A percentile compares a stretch with the other conserved stretches of the same genome.
Conservation (phyloP, 2,797 vertebrate species). For the Eulemur albifrons region DNA sequence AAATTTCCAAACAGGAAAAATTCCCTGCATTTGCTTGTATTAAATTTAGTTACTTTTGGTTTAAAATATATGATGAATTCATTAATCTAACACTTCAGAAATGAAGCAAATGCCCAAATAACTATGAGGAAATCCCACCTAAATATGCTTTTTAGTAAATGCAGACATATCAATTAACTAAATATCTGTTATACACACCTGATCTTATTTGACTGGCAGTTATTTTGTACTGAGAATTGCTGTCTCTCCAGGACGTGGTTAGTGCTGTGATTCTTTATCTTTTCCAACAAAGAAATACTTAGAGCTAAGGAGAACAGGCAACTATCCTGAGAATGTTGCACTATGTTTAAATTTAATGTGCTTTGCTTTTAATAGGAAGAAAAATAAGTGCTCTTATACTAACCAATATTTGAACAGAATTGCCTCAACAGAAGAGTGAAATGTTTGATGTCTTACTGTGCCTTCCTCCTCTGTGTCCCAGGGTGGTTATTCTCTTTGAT, state of each 20-base stretch:
- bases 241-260: neutral
- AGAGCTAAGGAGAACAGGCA: neutral
- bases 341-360: neutral
- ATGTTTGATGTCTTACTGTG: neutral
- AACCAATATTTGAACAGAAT: neutral
- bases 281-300: neutral
- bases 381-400: neutral
- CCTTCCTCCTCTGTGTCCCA: neutral
- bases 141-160: neutral
- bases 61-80: neutral
- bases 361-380: neutral
- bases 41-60: conserved; percentile 2
- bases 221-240: neutral
- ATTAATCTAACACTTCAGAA: neutral
- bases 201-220: neutral
- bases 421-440: neutral
- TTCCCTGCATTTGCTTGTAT: neutral
- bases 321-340: neutral
- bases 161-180: neutral
- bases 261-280: neutral
- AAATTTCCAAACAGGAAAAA: conserved; percentile 16
- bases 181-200: neutral
- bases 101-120: neutral
- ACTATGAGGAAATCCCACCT: neutral
- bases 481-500: neutral